phyloP scores from a whole-genome alignment of 2,888 invertebrate genomes.

The Hemistola chrysoprasaria region DNA sequence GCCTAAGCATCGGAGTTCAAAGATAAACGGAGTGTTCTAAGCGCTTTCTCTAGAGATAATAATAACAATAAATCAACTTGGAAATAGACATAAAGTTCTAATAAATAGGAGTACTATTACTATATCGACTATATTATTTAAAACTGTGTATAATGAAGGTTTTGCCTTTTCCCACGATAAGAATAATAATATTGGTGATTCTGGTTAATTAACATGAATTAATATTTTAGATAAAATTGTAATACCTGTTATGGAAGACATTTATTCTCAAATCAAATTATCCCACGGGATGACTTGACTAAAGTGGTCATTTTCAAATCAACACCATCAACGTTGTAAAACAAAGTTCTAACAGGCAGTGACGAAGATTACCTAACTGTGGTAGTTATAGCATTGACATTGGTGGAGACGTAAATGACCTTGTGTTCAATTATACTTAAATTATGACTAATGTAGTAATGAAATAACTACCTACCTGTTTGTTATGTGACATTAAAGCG shows the following conservation, averaged over 20 bases:
- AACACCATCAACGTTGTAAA: background rate
- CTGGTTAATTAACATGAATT: background rate
- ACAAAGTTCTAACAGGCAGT: constrained; percentile 12
- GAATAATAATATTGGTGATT: background rate
- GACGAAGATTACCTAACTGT: constrained; percentile 18
- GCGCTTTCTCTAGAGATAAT: constrained; percentile 38
- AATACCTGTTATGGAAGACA: constrained; percentile 2
- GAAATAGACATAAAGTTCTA: constrained; percentile 24
- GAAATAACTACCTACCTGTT: constrained; percentile 22
- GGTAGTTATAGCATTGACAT: constrained; percentile 30
- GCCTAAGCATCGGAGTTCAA: constrained; percentile 35
- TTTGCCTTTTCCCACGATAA: constrained; percentile 6
- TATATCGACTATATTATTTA: too few species aligned
- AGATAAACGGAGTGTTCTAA: constrained; percentile 46
- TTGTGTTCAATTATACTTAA: constrained; percentile 36
- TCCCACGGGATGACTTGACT: constrained; percentile 5
- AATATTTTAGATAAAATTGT: background rate
- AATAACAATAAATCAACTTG: constrained; percentile 38
- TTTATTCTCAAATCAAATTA: constrained; percentile 6
- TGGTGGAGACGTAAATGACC: constrained; percentile 30
- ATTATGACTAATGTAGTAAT: constrained; percentile 22
- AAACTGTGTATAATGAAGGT: background rate
- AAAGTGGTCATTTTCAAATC: constrained; percentile 11
- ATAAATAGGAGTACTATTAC: constrained; percentile 3
- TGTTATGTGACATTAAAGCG: constrained; percentile 22